Evolutionary conservation across 2,888 invertebrate species (phyloP).

Genomic region (Pterostichus madidus): DNA sequence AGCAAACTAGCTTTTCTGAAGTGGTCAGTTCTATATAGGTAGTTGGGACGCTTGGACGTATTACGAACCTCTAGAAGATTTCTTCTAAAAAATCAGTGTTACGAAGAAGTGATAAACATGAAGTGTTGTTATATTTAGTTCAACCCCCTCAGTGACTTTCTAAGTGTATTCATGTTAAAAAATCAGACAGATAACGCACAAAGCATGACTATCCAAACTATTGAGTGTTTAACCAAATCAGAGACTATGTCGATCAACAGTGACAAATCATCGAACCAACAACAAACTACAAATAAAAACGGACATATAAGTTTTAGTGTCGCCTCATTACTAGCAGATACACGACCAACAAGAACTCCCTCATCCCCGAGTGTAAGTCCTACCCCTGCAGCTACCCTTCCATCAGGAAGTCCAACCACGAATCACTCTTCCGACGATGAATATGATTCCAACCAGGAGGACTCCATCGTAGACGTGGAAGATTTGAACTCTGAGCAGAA

Average conservation of each 20-base stretch:
- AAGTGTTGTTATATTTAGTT: neutral
- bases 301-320: conserved; percentile 91
- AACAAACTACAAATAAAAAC: conserved; percentile 77
- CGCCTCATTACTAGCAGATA: conserved; percentile 91
- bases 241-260: conserved; percentile 73
- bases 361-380: conserved; percentile 75
- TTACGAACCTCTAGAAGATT: neutral
- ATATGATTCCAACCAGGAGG: conserved; percentile 85
- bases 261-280: conserved; percentile 39
- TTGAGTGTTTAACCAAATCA: conserved; percentile 74
- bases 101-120: too few relatives aligned
- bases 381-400: conserved; percentile 78
- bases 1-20: conserved; percentile 25
- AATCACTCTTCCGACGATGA: conserved; percentile 81
- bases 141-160: neutral
- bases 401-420: conserved; percentile 69
- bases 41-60: conserved; percentile 68
- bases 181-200: conserved; percentile 80
- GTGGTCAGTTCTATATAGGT: conserved; percentile 70
- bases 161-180: conserved; percentile 79
- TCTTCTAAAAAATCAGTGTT: neutral
- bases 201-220: conserved; percentile 85
- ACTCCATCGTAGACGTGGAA: conserved; percentile 89
- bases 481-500: conserved; percentile 83
- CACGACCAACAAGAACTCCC: conserved; percentile 81